A percentile compares a stretch with the other conserved stretches of the same genome.
phyloP scores from a whole-genome alignment of 2,797 vertebrate species.

The Rhynchotus rufescens region DNA sequence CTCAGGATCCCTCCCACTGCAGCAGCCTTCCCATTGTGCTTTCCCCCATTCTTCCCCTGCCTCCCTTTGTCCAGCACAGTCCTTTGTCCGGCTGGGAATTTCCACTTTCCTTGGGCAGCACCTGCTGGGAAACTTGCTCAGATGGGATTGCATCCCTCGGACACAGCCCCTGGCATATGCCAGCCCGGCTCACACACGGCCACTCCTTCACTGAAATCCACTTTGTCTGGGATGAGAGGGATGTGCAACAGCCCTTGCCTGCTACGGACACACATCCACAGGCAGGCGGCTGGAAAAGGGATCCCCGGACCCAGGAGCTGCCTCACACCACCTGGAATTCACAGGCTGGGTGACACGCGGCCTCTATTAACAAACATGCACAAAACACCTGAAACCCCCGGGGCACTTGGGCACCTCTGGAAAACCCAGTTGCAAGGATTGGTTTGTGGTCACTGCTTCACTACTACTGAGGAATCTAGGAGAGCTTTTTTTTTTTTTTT shows the following conservation, averaged over 20 bases:
- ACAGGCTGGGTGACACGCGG: not conserved
- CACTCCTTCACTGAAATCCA: not conserved
- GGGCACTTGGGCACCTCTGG: not conserved
- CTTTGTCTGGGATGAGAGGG: not conserved
- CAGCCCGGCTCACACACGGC: not conserved
- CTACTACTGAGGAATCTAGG: not conserved
- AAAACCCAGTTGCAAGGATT: not conserved
- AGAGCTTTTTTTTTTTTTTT: not conserved
- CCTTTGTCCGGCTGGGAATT: not conserved
- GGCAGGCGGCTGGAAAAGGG: not conserved
- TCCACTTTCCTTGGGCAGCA: slow-evolving; percentile 39
- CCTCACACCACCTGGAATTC: not conserved
- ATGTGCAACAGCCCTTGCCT: not conserved
- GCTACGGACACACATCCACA: not conserved
- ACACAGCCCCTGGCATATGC: not conserved
- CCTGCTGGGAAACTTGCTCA: slow-evolving; percentile 17
- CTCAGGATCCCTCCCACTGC: not conserved
- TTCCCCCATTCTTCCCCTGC: slow-evolving; percentile 20
- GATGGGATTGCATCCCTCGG: not conserved
- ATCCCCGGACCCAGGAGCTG: slow-evolving; percentile 2
- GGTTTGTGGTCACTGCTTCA: not conserved
- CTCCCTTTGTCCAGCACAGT: slow-evolving; percentile 16
- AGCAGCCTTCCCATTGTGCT: not conserved
- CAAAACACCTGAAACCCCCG: not conserved
- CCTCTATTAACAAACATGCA: not conserved